Percentiles rank a stretch among this genome's conserved stretches.
phyloP scores from a whole-genome alignment of 2,113 vertebrate species.

The Lophius piscatorius region DNA sequence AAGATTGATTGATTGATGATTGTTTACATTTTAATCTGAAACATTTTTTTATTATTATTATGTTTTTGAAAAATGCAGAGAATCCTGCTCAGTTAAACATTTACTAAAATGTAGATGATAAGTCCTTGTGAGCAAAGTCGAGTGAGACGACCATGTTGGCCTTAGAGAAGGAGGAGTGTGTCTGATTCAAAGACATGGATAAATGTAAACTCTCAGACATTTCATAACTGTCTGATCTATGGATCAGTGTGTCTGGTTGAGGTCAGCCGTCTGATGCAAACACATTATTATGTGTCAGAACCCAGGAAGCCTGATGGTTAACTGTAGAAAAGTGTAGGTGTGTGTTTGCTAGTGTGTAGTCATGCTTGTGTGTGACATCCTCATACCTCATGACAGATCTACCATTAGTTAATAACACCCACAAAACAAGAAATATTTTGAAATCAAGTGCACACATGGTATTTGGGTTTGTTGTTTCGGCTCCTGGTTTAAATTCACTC shows the following conservation, averaged over 20 bases:
- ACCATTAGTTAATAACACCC: no score
- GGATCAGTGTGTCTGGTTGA: conserved; percentile 53
- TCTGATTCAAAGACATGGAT: conserved; percentile 31
- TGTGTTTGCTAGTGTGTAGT: conserved; percentile 4
- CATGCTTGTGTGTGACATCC: neutral
- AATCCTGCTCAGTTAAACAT: no score
- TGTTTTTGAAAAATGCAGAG: no score
- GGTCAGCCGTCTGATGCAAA: conserved; percentile 34
- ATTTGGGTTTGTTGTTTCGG: conserved; percentile 9
- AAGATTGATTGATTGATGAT: no score
- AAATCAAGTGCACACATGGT: conserved; percentile 9
- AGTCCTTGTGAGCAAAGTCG: no score
- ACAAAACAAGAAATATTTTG: conserved; percentile 3
- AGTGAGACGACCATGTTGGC: no score
- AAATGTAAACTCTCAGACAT: conserved; percentile 2
- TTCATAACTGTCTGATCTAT: conserved; percentile 37
- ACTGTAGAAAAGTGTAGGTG: conserved; percentile 5
- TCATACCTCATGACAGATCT: conserved; percentile 20
- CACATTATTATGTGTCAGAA: conserved; percentile 19
- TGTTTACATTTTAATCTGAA: no score
- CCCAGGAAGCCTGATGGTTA: neutral
- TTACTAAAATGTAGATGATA: no score
- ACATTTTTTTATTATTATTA: no score
- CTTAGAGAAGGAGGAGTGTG: no score
- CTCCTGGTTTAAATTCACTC: conserved; percentile 16